phyloP scores from a whole-genome alignment of 2,113 vertebrate species.

The Poicephalus meyeri region DNA sequence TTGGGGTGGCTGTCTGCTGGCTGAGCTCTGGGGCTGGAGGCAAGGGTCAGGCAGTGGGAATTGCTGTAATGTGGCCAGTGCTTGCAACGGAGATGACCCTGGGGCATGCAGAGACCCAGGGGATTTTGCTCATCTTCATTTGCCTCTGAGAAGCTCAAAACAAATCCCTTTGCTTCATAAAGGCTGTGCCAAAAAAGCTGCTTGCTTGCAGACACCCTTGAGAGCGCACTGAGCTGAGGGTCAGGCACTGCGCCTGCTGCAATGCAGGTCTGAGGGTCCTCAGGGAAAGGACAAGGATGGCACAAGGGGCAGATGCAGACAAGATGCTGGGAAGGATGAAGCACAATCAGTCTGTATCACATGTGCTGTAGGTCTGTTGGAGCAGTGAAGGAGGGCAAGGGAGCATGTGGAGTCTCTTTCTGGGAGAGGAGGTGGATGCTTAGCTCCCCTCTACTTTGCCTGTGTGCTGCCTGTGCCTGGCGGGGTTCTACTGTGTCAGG shows the following conservation, averaged over 20 bases:
- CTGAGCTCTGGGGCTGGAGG: neutral
- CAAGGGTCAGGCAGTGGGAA: neutral
- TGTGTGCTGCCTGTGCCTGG: neutral
- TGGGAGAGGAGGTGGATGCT: neutral
- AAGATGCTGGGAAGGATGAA: neutral
- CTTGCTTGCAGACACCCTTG: neutral
- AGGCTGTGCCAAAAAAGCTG: fast-evolving
- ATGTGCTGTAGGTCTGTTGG: fast-evolving
- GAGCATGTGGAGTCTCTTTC: fast-evolving
- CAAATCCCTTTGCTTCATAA: neutral
- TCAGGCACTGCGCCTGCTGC: neutral
- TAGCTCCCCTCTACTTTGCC: neutral
- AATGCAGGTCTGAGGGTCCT: neutral
- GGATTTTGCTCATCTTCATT: neutral
- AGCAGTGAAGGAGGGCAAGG: neutral
- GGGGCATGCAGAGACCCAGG: neutral
- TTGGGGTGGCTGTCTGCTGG: neutral
- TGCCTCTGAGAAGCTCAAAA: neutral
- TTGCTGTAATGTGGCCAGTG: neutral
- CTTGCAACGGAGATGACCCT: neutral
- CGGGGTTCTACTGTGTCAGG: fast-evolving
- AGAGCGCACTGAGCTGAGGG: neutral
- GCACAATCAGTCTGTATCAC: neutral
- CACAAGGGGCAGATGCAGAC: neutral
- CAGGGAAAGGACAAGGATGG: neutral